Base-by-base conservation (phyloP, 2,113 vertebrate species). In the Sphyrna mokarran region DNA sequence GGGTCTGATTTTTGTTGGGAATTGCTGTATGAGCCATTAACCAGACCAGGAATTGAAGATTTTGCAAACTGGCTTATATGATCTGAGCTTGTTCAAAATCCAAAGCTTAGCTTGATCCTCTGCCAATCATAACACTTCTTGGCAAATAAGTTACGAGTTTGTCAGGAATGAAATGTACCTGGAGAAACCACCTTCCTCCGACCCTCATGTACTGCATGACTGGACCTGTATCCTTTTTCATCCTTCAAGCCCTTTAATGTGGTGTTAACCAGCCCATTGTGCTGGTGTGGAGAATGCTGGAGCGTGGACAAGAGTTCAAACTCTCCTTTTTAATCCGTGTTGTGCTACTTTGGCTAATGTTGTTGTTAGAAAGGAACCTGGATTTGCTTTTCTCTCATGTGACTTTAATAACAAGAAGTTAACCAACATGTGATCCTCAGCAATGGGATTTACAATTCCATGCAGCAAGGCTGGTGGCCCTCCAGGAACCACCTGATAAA, bases 281-380 rank as follows among this genome's bases (percentile, higher is more conserved):
- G 10, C 63, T 63, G 63, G 10, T 14, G 14, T 63, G 2, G 18
- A 97, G 97, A 98, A 98, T 97, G 97, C 97, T 97, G 96, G 96
- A 97, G 33, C 97, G 97, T 97, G 97, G 98, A 98, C 97, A 98
- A 98, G 97, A 91, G 98, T 98, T 98, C 98, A 98, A 98, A 99
- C 98, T 97, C 98, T 97, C 98, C 98, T 99, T 99, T 98, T 99
- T 99, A 98, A 99, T 99, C 98, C 98, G 97, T 98, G 97, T 96
- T 97, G 97, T 98, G 98, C 98, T 98, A 98, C 98, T 98, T 63
- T 98, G 98, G 97, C 98, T 99, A 99, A 99, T 99, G 98, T 98
- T 97, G 97, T 98, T 99, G 99, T 98, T 98, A 66, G 22, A 37
- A 66, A 93, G 16, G 33, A 26, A 93, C 90, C 63, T 66, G 90